phyloP scores from a whole-genome alignment of 2,888 invertebrate species.

The Melanotus villosus region DNA sequence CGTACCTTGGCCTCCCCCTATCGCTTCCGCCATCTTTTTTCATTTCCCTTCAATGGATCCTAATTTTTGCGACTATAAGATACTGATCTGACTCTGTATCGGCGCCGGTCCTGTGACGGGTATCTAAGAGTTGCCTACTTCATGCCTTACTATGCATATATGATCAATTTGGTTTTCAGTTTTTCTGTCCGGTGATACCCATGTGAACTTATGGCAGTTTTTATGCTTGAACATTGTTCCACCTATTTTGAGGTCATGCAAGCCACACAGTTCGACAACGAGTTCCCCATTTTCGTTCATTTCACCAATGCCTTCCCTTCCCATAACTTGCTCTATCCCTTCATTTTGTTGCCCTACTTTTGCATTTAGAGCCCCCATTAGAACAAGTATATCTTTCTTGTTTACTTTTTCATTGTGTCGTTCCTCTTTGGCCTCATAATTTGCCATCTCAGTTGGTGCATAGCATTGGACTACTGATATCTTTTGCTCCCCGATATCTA shows the following conservation, averaged over 20 bases:
- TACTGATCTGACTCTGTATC: too few relatives aligned
- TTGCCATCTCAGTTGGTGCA: not conserved
- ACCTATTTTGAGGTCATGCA: not conserved
- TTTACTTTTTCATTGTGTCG: not conserved
- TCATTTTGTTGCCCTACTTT: not conserved
- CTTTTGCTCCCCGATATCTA: not conserved
- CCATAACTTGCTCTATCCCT: not conserved
- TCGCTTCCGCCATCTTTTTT: too few relatives aligned
- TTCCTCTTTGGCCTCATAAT: not conserved
- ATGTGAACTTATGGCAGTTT: not conserved
- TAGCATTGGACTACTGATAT: not conserved
- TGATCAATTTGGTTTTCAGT: too few relatives aligned
- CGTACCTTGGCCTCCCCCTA: too few relatives aligned
- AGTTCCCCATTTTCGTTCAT: not conserved
- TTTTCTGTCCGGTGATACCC: too few relatives aligned
- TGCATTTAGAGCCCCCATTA: not conserved
- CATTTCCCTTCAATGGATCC: too few relatives aligned
- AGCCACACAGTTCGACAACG: not conserved
- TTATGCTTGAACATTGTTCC: not conserved
- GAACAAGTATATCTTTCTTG: not conserved
- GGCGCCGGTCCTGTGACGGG: too few relatives aligned
- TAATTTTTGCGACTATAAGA: too few relatives aligned
- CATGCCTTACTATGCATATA: too few relatives aligned
- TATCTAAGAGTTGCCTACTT: too few relatives aligned
- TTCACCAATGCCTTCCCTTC: not conserved